These are phyloP conservation scores for Erpobdella octoculata DNA, from an alignment of 2,888 invertebrate species.

Conservation along the genomic window DNA sequence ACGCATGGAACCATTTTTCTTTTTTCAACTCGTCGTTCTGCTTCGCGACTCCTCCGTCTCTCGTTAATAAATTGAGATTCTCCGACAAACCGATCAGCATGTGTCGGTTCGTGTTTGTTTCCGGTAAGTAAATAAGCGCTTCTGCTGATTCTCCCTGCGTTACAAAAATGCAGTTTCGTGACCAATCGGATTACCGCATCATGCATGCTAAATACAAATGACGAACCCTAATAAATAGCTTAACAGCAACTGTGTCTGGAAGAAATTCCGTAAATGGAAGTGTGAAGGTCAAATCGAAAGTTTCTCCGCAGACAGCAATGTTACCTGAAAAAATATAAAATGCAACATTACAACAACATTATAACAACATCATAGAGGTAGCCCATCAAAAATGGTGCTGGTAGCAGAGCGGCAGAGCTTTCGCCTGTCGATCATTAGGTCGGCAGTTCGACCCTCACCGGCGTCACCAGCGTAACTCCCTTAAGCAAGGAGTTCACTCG, in stretches of 20 bases:
- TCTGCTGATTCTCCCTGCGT: constrained; percentile 77
- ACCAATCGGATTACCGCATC: no score
- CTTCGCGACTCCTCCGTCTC: constrained; percentile 59
- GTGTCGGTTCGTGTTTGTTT: constrained; percentile 77
- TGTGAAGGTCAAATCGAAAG: constrained; percentile 83
- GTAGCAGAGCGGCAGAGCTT: no score
- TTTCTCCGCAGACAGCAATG: constrained; percentile 84
- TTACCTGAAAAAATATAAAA: constrained; percentile 56
- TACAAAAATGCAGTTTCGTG: background rate
- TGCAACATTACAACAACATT: background rate
- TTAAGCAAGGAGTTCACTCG: no score
- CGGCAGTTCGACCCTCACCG: no score
- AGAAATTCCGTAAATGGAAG: constrained; percentile 88
- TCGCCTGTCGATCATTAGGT: no score
- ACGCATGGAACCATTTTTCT: constrained; percentile 43
- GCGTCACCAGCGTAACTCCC: no score
- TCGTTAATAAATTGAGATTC: constrained; percentile 63
- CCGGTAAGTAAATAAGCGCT: constrained; percentile 79
- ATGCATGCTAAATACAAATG: background rate
- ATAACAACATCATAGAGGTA: background rate
- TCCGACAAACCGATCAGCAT: constrained; percentile 75
- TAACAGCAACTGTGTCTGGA: constrained; percentile 76
- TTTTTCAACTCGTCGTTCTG: constrained; percentile 59
- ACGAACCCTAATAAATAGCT: constrained; percentile 76
- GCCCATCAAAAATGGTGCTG: background rate